Conservation (phyloP, 2,113 vertebrate species). For the Uropsilus gracilis region DNA sequence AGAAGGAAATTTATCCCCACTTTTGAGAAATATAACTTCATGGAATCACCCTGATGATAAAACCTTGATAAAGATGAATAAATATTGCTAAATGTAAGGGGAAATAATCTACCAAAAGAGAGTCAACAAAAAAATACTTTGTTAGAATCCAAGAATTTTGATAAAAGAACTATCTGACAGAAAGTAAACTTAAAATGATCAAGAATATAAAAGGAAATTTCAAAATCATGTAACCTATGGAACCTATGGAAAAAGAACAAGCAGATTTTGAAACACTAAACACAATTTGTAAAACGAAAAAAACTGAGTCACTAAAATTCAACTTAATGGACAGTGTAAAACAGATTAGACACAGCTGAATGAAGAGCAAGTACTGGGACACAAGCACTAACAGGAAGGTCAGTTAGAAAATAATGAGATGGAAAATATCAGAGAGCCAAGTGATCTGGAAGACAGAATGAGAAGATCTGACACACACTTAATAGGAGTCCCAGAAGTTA, state of each 20-base stretch:
- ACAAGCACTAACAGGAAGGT: background rate
- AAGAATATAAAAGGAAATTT: conserved; percentile 28
- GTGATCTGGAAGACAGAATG: background rate
- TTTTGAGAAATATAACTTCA: conserved; percentile 25
- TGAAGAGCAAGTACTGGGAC: background rate
- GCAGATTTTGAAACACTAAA: background rate
- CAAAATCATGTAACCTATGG: background rate
- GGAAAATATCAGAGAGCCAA: background rate
- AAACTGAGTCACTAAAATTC: conserved; percentile 9
- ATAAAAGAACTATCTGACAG: background rate
- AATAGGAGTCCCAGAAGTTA: background rate
- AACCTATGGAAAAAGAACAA: background rate
- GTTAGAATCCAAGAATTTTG: conserved; percentile 18
- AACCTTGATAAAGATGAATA: background rate
- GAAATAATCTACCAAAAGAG: background rate
- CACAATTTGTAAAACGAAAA: conserved; percentile 25
- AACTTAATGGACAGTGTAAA: background rate
- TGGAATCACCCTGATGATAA: background rate
- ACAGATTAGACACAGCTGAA: background rate
- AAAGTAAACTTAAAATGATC: background rate
- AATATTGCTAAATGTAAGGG: background rate
- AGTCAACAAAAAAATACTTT: background rate
- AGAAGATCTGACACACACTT: background rate
- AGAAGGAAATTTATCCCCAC: conserved; percentile 1
- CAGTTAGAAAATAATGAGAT: background rate